Evolutionary conservation across 2,888 invertebrate genomes (phyloP), one percentile per base, ranked within the genome.

Genomic region (Empis livida): DNA sequence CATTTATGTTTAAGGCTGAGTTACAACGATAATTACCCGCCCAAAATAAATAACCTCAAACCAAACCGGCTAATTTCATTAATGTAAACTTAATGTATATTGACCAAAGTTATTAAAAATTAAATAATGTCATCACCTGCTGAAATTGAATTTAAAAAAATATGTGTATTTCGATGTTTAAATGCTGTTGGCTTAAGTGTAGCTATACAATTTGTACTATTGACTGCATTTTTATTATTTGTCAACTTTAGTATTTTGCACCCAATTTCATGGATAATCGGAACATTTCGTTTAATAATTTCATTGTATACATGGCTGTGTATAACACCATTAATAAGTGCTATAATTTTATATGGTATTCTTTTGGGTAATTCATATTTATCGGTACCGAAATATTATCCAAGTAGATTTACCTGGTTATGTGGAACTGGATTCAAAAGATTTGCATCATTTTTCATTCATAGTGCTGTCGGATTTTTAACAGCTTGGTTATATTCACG

Each of bases 301-400:
- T 66, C 68, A 11, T 56, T 63, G 15, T 65, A 77, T 60, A 83
- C 82, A 65, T 78, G 79, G 70, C 61, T 80, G 1, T 81, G 78
- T 55, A 74, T 82, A 42, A 64, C 80, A 23, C 75, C 84, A 1
- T 73, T 86, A 15, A 71, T 75, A 11, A 61, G 72, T 23, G 74
- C 82, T 2, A 78, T 83, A 10, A 76, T 82, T 50, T 72, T 81
- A 8, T 84, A 84, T 67, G 82, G 84, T n/a, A 71, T 83, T 38
- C 72, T 82, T 32, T 79, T 81, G 58, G 81, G 81, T 42, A 82
- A 80, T 59, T 79, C 79, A 53, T 82, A 83, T 56, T 72, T 84
- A 20, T 69, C 73, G 16, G 75, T 76, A 43, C 68, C 75, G 35
- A 72, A 73, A 0, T 83, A 79, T 57, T 74, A 76, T 51, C 73